phyloP scores from a whole-genome alignment of 2,797 vertebrate genomes.

The Spheniscus humboldti region DNA sequence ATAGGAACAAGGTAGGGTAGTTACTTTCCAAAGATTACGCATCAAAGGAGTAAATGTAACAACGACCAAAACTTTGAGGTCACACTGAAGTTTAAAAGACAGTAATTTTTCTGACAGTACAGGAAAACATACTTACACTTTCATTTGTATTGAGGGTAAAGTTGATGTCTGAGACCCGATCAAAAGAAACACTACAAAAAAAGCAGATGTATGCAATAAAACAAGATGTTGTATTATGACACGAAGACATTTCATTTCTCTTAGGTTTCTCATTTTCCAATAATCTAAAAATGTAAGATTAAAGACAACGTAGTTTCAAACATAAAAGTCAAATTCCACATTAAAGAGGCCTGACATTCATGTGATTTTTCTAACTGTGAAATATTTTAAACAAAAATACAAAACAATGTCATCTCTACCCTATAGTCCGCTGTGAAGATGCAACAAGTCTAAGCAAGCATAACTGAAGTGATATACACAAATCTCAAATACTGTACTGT shows the following conservation, averaged over 20 bases:
- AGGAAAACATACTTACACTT: slow-evolving; percentile 87
- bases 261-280: not conserved
- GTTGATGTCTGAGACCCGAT: slow-evolving; percentile 99
- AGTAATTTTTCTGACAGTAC: not conserved
- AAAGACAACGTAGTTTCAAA: not conserved
- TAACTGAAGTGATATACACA: not conserved
- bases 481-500: not conserved
- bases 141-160: slow-evolving; percentile 99
- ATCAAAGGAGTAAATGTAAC: not conserved
- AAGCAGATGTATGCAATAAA: slow-evolving; percentile 21
- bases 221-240: not conserved
- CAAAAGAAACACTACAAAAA: slow-evolving; percentile 95
- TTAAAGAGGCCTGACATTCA: not conserved
- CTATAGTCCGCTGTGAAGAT: not conserved
- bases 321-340: not conserved
- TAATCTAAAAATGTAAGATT: not conserved
- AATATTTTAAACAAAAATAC: not conserved
- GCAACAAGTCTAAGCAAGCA: not conserved
- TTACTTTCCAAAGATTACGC: not conserved
- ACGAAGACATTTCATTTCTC: not conserved
- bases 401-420: not conserved
- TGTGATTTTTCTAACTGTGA: not conserved
- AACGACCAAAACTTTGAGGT: not conserved
- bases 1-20: not conserved
- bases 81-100: not conserved